These are phyloP conservation scores for Caenorhabditis brenneri DNA, from an alignment of 1,140 invertebrate genomes.

Conservation along the genomic window DNA sequence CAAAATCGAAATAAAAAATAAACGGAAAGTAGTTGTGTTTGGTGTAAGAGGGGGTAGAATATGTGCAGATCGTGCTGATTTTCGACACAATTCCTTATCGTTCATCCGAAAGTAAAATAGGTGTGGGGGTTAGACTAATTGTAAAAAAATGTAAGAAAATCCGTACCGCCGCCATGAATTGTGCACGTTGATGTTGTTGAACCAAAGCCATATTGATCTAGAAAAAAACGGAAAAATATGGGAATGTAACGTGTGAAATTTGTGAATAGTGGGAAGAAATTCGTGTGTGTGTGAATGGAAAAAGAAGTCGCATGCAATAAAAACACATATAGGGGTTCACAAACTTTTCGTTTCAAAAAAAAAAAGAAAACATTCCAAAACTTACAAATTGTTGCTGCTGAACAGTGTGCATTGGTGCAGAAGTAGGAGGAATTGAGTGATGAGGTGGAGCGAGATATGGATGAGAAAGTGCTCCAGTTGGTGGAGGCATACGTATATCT, in stretches of 20 bases:
- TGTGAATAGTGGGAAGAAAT: not conserved
- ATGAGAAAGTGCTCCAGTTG: conserved; percentile 1
- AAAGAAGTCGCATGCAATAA: not conserved
- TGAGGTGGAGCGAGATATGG: not conserved
- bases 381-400: conserved; percentile 21
- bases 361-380: too few relatives aligned
- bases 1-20: not conserved
- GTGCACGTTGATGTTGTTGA: conserved; percentile 19
- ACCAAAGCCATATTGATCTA: conserved; percentile 7
- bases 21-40: too few relatives aligned
- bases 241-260: not conserved
- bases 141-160: not conserved
- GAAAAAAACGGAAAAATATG: not conserved
- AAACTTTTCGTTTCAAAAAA: not conserved
- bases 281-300: not conserved
- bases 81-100: not conserved
- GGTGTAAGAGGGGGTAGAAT: not conserved
- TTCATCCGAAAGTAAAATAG: not conserved
- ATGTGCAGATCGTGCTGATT: not conserved
- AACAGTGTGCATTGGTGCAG: not conserved
- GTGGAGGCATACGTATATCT: not conserved
- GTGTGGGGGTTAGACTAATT: not conserved
- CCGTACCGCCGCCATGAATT: conserved; percentile 10
- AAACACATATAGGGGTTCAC: not conserved
- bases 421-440: not conserved